Evolutionary conservation across 1,140 invertebrate species (phyloP).

Genomic region (Drosophila persimilis): DNA sequence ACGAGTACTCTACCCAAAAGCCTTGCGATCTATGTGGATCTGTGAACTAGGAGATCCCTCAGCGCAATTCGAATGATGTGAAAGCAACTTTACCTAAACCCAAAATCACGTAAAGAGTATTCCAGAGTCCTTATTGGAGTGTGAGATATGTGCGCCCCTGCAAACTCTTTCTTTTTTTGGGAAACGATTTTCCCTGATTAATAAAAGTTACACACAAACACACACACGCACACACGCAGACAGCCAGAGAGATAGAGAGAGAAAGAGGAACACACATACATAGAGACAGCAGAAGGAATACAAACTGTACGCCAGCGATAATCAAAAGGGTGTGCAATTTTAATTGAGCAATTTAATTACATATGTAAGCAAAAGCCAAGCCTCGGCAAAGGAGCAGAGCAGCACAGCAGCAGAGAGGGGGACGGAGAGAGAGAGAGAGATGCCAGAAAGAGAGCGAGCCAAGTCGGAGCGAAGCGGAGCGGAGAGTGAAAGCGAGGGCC

Average conservation of each 20-base stretch:
- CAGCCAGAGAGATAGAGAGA: constrained; percentile 14
- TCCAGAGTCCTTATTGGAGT: neutral
- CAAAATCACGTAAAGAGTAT: too few species aligned
- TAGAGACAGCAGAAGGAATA: neutral
- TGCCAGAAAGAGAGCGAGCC: neutral
- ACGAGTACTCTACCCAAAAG: too few species aligned
- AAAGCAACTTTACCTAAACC: too few species aligned
- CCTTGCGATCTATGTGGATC: too few species aligned
- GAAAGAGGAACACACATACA: neutral
- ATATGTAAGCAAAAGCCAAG: constrained; percentile 75
- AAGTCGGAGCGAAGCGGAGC: neutral
- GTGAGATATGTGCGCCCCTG: constrained; percentile 5
- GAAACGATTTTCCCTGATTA: constrained; percentile 74
- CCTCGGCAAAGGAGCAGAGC: neutral
- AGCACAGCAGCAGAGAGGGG: neutral
- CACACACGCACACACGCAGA: constrained; percentile 25
- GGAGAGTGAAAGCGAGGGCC: neutral
- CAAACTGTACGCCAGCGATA: constrained; percentile 67
- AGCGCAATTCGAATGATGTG: too few species aligned
- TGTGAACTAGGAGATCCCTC: too few species aligned
- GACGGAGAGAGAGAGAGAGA: neutral
- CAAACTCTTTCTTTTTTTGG: constrained; percentile 25
- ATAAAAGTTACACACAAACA: constrained; percentile 51
- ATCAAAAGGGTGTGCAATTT: constrained; percentile 83
- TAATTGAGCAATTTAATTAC: constrained; percentile 83